These are phyloP conservation scores for Pseudocheirus occidentalis DNA, from an alignment of 2,797 vertebrate genomes.

Conservation along the genomic window DNA sequence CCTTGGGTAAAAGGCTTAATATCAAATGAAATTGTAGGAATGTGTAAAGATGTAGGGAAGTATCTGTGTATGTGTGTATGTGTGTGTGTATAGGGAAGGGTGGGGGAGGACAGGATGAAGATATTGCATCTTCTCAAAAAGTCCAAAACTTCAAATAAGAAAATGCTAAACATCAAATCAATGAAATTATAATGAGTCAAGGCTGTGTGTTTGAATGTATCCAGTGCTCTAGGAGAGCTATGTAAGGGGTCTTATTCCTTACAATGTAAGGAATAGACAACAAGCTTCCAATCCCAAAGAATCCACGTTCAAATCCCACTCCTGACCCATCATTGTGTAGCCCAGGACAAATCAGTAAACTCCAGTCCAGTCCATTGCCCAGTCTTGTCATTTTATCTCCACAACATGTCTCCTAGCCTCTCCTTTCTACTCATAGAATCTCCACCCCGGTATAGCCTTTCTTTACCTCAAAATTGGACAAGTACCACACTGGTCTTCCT, in stretches of 20 bases:
- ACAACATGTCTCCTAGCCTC: neutral
- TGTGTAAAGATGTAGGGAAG: slow-evolving; percentile 18
- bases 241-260: too few relatives aligned
- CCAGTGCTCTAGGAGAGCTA: neutral
- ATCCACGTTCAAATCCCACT: neutral
- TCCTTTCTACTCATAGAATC: neutral
- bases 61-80: neutral
- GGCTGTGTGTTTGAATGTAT: neutral
- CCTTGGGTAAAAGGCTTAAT: slow-evolving; percentile 30
- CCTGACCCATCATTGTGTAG: neutral
- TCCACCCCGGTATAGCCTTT: neutral
- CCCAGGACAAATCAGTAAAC: neutral
- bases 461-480: neutral
- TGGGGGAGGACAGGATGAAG: neutral
- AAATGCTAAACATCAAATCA: slow-evolving; percentile 11
- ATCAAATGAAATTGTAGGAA: slow-evolving; percentile 51
- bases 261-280: neutral
- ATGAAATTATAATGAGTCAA: neutral
- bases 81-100: neutral
- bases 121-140: neutral
- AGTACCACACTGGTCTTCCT: neutral
- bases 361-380: neutral
- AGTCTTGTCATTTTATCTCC: neutral
- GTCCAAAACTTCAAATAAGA: neutral
- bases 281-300: neutral